Conservation (phyloP, 64 coral and sea anemone genomes). For the Acropora tenuis region DNA sequence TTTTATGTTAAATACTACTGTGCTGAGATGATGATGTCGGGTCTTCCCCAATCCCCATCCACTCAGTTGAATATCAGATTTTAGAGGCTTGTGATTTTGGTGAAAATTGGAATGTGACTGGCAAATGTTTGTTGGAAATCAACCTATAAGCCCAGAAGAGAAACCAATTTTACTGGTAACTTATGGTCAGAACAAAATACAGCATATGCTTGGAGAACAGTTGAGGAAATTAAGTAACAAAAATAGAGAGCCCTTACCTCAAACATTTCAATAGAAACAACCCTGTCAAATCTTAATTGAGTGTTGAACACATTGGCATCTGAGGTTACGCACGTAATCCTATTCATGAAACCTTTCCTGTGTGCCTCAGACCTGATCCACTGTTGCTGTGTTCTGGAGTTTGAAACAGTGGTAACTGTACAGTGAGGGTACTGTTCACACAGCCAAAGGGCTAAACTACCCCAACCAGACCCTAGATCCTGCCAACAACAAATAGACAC, state of each 20-base stretch:
- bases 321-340: conserved; percentile 78
- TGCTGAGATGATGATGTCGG: too few relatives aligned
- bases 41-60: too few relatives aligned
- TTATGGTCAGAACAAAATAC: too few relatives aligned
- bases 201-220: too few relatives aligned
- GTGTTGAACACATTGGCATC: conserved; percentile 92
- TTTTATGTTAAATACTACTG: too few relatives aligned
- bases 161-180: too few relatives aligned
- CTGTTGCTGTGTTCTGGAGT: conserved; percentile 80
- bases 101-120: too few relatives aligned
- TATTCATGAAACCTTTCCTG: conserved; percentile 49
- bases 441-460: conserved; percentile 75
- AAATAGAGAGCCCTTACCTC: conserved; percentile 63
- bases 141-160: too few relatives aligned
- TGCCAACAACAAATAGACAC: conserved; percentile 7
- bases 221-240: not conserved
- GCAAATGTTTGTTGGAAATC: too few relatives aligned
- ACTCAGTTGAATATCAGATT: too few relatives aligned
- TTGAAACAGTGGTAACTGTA: conserved; percentile 76
- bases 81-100: too few relatives aligned
- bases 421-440: conserved; percentile 85
- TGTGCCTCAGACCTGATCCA: conserved; percentile 77
- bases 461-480: conserved; percentile 95
- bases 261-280: conserved; percentile 94
- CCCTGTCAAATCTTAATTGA: conserved; percentile 78